Conservation (phyloP, 2,888 invertebrate genomes). For the Chymomyza amoena region DNA sequence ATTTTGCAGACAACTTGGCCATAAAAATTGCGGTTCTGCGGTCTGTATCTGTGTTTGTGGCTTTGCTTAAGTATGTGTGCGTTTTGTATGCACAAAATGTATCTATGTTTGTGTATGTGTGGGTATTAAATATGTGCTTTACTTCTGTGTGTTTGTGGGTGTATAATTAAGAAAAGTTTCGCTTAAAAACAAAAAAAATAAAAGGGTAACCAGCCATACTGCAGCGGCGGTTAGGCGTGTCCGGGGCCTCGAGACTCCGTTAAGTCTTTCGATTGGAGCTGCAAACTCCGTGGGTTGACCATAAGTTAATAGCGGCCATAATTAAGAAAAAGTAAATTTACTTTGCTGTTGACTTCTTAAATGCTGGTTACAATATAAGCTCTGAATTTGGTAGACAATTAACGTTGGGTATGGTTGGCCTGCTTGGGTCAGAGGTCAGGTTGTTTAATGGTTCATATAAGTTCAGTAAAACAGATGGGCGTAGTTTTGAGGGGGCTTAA, state of each 20-base stretch:
- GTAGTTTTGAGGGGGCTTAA: too few species aligned
- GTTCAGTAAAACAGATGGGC: neutral
- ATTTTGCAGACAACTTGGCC: slow-evolving; percentile 41
- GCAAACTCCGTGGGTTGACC: neutral
- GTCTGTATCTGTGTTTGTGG: neutral
- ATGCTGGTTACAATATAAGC: neutral
- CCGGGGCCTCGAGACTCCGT: neutral
- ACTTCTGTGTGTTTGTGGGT: slow-evolving; percentile 62
- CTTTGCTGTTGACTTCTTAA: neutral
- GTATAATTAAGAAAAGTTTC: slow-evolving; percentile 67
- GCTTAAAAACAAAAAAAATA: slow-evolving; percentile 29
- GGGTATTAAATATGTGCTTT: slow-evolving; percentile 60
- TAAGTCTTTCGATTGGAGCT: neutral
- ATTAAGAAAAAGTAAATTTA: neutral
- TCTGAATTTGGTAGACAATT: neutral
- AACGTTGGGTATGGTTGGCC: neutral
- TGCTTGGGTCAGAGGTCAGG: neutral
- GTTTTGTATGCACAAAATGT: neutral
- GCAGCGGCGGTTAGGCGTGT: neutral
- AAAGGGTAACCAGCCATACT: slow-evolving; percentile 47
- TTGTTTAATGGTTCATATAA: neutral
- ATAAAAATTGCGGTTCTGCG: neutral
- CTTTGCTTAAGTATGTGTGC: neutral
- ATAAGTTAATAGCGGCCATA: neutral
- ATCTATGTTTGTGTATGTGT: slow-evolving; percentile 3